A percentile compares a stretch with the other conserved stretches of the same genome.
phyloP scores from a whole-genome alignment of 2,888 invertebrate species.

The Xestia sexstrigata region DNA sequence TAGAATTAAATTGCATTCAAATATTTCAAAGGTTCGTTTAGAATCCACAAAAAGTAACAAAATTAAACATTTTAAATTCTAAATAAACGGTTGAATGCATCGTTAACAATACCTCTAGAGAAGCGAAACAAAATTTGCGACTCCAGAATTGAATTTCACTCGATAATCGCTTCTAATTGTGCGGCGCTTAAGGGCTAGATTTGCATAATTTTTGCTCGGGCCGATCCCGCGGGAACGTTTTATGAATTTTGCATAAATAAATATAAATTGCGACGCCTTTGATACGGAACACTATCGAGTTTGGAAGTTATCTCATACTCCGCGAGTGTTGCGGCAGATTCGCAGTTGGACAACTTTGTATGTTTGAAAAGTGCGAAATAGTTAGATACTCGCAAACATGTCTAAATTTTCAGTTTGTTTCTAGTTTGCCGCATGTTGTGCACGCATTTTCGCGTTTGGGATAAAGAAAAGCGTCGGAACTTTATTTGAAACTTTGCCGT shows the following conservation, averaged over 20 bases:
- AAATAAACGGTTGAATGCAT: slow-evolving; percentile 66
- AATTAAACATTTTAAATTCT: slow-evolving; percentile 51
- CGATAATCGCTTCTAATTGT: slow-evolving; percentile 88
- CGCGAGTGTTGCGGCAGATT: slow-evolving; percentile 58
- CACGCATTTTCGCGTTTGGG: slow-evolving; percentile 45
- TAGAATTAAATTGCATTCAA: slow-evolving; percentile 40
- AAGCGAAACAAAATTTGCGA: slow-evolving; percentile 77
- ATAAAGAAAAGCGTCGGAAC: slow-evolving; percentile 14
- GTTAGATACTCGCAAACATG: slow-evolving; percentile 54
- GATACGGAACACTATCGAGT: slow-evolving; percentile 81
- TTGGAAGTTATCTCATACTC: slow-evolving; percentile 66
- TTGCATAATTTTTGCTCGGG: slow-evolving; percentile 85
- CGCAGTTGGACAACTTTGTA: slow-evolving; percentile 49
- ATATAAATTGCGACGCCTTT: slow-evolving; percentile 80
- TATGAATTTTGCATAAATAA: slow-evolving; percentile 86
- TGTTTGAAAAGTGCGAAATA: slow-evolving; percentile 57
- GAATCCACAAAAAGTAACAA: slow-evolving; percentile 34
- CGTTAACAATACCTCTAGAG: slow-evolving; percentile 66
- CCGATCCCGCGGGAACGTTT: slow-evolving; percentile 79
- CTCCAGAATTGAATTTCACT: slow-evolving; percentile 78
- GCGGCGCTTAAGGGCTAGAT: slow-evolving; percentile 82
- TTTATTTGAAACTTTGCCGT: slow-evolving; percentile 14
- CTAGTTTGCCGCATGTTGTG: slow-evolving; percentile 48
- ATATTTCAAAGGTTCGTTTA: slow-evolving; percentile 50
- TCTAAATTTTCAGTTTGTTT: slow-evolving; percentile 53